Conservation (phyloP, 2,797 vertebrate genomes). For the Falco berigora region DNA sequence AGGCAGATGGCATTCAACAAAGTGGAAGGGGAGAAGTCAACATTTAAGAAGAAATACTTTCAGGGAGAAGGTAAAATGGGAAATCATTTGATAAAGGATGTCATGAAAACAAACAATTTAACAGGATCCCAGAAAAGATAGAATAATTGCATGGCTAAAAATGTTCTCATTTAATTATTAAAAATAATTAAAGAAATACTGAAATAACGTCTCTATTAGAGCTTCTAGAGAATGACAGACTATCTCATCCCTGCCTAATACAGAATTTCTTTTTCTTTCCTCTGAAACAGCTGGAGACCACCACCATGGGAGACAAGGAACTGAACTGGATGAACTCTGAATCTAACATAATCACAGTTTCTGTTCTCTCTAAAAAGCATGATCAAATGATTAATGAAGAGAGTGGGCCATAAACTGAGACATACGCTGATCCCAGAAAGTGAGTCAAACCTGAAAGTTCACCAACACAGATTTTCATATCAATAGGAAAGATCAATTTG, state of each 20-base stretch:
- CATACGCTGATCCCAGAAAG: not conserved
- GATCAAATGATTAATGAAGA: not conserved
- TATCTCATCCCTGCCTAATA: not conserved
- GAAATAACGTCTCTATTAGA: not conserved
- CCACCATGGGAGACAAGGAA: not conserved
- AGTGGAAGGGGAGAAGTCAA: not conserved
- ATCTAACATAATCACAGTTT: not conserved
- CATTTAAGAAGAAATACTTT: not conserved
- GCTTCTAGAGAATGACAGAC: not conserved
- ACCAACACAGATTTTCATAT: not conserved
- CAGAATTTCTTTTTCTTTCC: not conserved
- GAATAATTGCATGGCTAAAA: not conserved
- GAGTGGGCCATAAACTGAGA: not conserved
- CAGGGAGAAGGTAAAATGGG: not conserved
- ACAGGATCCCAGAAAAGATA: not conserved
- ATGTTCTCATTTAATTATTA: not conserved
- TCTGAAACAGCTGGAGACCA: not conserved
- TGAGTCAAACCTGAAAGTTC: constrained; percentile 40
- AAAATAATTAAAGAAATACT: not conserved
- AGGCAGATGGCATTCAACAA: not conserved
- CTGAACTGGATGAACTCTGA: not conserved
- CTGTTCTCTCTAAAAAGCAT: not conserved
- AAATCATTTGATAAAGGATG: not conserved
- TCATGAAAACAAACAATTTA: not conserved
- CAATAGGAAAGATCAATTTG: not conserved